Base-by-base conservation (phyloP, 2,113 vertebrate species). In the Pluvianellus socialis region DNA sequence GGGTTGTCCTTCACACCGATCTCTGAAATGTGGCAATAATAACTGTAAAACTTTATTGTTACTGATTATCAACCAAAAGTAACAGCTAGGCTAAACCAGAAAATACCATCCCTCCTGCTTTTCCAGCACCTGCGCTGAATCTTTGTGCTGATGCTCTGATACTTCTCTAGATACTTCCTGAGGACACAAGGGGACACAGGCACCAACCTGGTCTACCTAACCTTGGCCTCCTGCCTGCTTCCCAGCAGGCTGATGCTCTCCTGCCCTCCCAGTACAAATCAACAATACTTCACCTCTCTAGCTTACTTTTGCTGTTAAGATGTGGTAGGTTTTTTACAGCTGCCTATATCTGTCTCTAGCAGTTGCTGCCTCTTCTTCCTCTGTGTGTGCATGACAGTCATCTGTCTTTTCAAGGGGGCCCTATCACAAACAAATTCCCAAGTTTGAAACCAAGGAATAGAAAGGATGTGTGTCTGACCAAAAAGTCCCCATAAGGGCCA, bases 31-130 rank as follows among this genome's bases (percentile, higher is more conserved):
- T 65, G 38, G 59, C 47, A 67, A 67, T 49, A 84, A 65, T 55
- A 93, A 92, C 49, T 82, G 77, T 26, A 73, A 72, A 91, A 18
- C 38, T 91, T 92, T 80, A 22, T 76, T 95, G 95, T 79, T 77
- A n/a, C 86, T 88, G 80, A 62, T 90, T 73, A 55, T 72, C 89
- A 47, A 71, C 84, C 84, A 82, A 91, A 80, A 92, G 70, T 40
- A 87, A 72, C 73, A 92, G 65, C 52, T 56, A 65, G 40, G 27
- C 86, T 62, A 55, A 85, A 72, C 45, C 70, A 91, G 86, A 87
- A 87, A 85, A 65, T 12, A 53, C 22, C 42, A 63, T 15, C 44
- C 52, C 45, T 50, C 61, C 45, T 87, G 76, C 65, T 58, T 63
- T 52, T 59, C 40, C 40, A 84, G 77, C 4, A 45, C 16, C 0